Evolutionary conservation across 2,888 invertebrate species (phyloP), one percentile per base, ranked within the genome.

Genomic region (Oligia strigilis): DNA sequence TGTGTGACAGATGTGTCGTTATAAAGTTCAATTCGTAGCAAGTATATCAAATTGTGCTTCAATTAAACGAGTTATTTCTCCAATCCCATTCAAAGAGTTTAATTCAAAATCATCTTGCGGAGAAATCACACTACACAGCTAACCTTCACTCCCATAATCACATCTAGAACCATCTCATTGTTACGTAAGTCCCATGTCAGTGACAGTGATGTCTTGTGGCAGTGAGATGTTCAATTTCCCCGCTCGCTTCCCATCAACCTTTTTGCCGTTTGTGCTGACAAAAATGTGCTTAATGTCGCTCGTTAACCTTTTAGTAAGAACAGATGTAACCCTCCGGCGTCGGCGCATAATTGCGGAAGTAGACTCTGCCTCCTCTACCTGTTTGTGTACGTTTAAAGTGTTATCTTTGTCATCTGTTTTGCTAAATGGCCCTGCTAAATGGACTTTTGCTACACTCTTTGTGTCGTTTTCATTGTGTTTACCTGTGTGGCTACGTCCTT

Each of bases 231-330:
- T 80, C 89, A 88, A 90, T 92, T 92, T 92, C 91, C 88, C 90
- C 88, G 87, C 87, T 89, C 85, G 85, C 87, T 91, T 91, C 88
- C 91, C 93, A 92, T 92, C 92, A 90, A 86, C 87, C 84, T 93
- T 94, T 93, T 93, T 92, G 90, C 88, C 88, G 91, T 91, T 91
- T 87, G 88, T 87, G 84, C 89, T 91, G 89, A 91, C 92, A 94
- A 93, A 94, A 89, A 88, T 89, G 88, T 83, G 77, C 83, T 87
- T 83, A 89, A 95, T 94, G 93, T 87, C 89, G 89, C 94, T 94
- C 93, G 95, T 96, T 96, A 95, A 96, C 95, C 95, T 95, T 95
- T 94, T 82, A 92, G 92, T 90, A 90, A 89, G 92, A 92, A 92
- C 93, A 93, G 92, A 94, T 94, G 93, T 92, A 92, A 89, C 90